Percentiles rank a stretch among this genome's conserved stretches.
Conservation (phyloP, 2,797 vertebrate genomes). For the Adrianichthys oophorus region DNA sequence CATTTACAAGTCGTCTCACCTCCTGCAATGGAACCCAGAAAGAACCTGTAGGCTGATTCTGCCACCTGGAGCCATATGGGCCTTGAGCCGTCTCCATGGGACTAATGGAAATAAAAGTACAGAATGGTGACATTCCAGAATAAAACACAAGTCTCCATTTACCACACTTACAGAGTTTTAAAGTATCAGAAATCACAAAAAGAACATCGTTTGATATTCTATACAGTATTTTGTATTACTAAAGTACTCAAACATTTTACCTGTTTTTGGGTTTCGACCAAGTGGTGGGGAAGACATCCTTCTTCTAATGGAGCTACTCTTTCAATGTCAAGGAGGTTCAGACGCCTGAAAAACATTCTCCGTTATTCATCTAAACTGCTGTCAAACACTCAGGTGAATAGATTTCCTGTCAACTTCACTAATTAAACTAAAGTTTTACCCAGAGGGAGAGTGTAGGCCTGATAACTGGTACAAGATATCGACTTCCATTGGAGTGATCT, state of each 20-base stretch:
- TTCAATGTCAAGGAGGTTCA: constrained; percentile 94
- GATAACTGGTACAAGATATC: constrained; percentile 96
- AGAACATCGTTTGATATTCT: background rate
- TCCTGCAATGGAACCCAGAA: constrained; percentile 94
- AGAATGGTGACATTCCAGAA: background rate
- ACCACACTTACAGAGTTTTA: too few species aligned
- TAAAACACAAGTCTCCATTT: too few species aligned
- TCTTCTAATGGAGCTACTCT: constrained; percentile 95
- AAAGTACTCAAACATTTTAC: constrained; percentile 58
- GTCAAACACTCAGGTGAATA: background rate
- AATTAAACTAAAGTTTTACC: constrained; percentile 77
- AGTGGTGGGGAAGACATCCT: constrained; percentile 88
- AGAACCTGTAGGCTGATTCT: constrained; percentile 96
- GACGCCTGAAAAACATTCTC: constrained; percentile 77
- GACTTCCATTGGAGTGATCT: constrained; percentile 96
- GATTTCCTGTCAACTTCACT: background rate
- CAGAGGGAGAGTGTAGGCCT: constrained; percentile 91
- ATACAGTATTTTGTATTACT: background rate
- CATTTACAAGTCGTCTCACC: constrained; percentile 76
- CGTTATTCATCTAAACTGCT: background rate
- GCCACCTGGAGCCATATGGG: constrained; percentile 90
- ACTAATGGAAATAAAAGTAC: constrained; percentile 57
- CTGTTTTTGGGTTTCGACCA: constrained; percentile 93
- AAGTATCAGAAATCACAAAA: too few species aligned
- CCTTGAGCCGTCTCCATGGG: constrained; percentile 79